Evolutionary conservation across 2,797 vertebrate species (phyloP).

Genomic region (Brachyrhaphis roseni): DNA sequence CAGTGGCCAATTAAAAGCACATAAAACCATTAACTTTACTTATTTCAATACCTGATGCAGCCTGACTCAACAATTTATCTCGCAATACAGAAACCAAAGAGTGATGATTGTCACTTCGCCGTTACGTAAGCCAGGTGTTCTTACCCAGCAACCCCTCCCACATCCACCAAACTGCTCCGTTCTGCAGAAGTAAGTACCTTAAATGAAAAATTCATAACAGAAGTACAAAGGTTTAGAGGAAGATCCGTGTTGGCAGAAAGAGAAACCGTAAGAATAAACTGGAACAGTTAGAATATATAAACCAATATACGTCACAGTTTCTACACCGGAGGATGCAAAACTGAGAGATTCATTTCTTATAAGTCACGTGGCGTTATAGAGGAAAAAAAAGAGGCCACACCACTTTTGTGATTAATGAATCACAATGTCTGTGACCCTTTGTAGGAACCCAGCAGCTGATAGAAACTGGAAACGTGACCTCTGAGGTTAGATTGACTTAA

Average conservation of each 20-base stretch:
- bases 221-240: not conserved
- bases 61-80: constrained; percentile 40
- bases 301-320: not conserved
- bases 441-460: not conserved
- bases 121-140: constrained; percentile 38
- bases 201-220: not conserved
- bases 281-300: not conserved
- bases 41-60: not conserved
- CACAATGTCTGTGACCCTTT: not conserved
- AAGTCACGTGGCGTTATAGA: constrained; percentile 3
- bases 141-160: not conserved
- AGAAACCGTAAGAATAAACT: not conserved
- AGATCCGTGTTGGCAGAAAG: not conserved
- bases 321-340: not conserved
- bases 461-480: not conserved
- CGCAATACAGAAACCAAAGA: constrained; percentile 17
- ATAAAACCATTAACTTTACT: constrained; percentile 16
- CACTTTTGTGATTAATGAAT: constrained; percentile 6
- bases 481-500: not conserved
- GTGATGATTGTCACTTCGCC: constrained; percentile 12
- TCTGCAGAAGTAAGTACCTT: not conserved
- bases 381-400: not conserved
- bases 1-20: constrained; percentile 14
- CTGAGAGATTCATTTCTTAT: constrained; percentile 7
- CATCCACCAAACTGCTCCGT: not conserved